phyloP scores from a whole-genome alignment of 2,797 vertebrate genomes.

The Pampus argenteus region DNA sequence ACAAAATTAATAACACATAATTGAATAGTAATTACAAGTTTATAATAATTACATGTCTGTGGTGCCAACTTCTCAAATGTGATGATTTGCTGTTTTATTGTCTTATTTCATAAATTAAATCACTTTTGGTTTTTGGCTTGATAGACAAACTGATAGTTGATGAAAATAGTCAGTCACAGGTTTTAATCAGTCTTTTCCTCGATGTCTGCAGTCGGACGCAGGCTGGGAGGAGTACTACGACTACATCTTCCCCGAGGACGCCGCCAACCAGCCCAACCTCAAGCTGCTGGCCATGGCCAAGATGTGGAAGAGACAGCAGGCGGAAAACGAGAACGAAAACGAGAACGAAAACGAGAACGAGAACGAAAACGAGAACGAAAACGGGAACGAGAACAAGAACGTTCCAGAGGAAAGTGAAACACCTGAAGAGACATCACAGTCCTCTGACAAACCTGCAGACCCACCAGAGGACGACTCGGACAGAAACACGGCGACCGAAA shows the following conservation, averaged over 20 bases:
- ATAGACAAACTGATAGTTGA: background rate
- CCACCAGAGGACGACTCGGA: conserved; percentile 19
- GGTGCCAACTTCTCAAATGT: no score
- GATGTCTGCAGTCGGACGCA: conserved; percentile 89
- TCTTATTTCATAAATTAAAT: no score
- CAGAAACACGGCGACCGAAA: conserved; percentile 18
- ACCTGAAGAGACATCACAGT: background rate
- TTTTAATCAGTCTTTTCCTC: background rate
- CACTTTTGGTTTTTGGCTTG: no score
- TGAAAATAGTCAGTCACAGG: background rate
- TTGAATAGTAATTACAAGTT: no score
- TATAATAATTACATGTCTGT: no score
- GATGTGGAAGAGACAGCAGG: conserved; percentile 97
- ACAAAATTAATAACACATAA: no score
- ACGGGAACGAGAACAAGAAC: conserved; percentile 58
- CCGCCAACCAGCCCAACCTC: conserved; percentile 98
- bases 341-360: conserved; percentile 1
- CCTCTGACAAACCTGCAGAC: conserved; percentile 12
- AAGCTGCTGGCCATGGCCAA: conserved; percentile 98
- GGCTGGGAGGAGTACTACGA: conserved; percentile 99
- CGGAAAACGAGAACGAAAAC: conserved; percentile 73
- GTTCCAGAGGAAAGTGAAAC: background rate
- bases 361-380: conserved; percentile 59
- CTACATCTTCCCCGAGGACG: conserved; percentile 98
- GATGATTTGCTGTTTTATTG: no score